phyloP scores from a whole-genome alignment of 2,888 invertebrate species.

The Aspidiotus destructor region DNA sequence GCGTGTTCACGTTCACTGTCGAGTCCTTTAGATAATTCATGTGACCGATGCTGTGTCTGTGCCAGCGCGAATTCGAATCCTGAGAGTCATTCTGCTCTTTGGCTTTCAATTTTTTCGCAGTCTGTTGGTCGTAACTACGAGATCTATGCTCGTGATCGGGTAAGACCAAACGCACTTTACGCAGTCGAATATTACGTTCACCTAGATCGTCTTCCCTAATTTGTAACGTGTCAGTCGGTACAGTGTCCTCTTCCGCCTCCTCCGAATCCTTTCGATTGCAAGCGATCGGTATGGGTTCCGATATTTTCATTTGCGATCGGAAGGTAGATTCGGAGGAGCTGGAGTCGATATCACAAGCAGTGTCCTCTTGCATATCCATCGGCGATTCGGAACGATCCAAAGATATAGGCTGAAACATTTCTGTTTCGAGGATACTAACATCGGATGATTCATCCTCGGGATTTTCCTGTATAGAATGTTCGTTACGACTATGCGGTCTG shows the following conservation, averaged over 20 bases:
- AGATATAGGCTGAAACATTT: slow-evolving; percentile 28
- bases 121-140: slow-evolving; percentile 55
- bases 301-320: slow-evolving; percentile 24
- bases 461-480: slow-evolving; percentile 41
- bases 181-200: slow-evolving; percentile 28
- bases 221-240: slow-evolving; percentile 4
- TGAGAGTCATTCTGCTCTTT: slow-evolving; percentile 7
- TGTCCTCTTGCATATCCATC: slow-evolving; percentile 17
- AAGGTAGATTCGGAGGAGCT: slow-evolving; percentile 22
- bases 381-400: slow-evolving; percentile 21
- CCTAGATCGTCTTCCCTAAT: slow-evolving; percentile 11
- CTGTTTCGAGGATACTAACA: slow-evolving; percentile 23
- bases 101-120: slow-evolving; percentile 23
- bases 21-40: slow-evolving; percentile 87
- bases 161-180: slow-evolving; percentile 28
- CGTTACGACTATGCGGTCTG: slow-evolving; percentile 80
- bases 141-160: slow-evolving; percentile 49
- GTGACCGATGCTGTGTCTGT: slow-evolving; percentile 93
- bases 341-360: slow-evolving; percentile 6
- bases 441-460: slow-evolving; percentile 34
- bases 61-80: slow-evolving; percentile 50
- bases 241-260: slow-evolving; percentile 12
- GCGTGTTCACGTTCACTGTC: slow-evolving; percentile 45
- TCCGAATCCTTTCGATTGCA: slow-evolving; percentile 18
- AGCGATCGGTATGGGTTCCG: slow-evolving; percentile 32